phyloP scores from a whole-genome alignment of 92 coral and sea anemone genomes.

The Galaxea fascicularis region DNA sequence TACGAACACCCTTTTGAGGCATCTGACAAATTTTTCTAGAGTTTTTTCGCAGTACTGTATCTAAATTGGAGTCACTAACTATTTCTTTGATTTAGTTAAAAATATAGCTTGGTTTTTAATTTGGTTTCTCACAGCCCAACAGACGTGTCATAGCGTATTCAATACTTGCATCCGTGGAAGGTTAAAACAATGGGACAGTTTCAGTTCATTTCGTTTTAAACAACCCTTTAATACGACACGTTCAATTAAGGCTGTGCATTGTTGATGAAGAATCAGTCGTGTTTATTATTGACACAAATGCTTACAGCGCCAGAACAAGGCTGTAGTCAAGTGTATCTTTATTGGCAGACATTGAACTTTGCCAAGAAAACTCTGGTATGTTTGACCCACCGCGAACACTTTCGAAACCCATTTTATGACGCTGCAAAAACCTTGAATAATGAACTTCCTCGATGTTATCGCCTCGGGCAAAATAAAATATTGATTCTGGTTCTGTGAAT shows the following conservation, averaged over 20 bases:
- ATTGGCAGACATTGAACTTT: neutral
- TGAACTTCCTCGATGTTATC: neutral
- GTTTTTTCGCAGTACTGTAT: neutral
- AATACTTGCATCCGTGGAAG: neutral
- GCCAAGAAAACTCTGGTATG: neutral
- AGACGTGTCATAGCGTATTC: neutral
- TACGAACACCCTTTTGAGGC: neutral
- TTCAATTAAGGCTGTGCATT: constrained; percentile 19
- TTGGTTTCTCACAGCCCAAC: neutral
- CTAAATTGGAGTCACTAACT: too few relatives aligned
- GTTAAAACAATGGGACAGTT: neutral
- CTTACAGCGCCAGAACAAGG: neutral
- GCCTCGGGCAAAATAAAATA: constrained; percentile 13
- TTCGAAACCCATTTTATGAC: too few relatives aligned
- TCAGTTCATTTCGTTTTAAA: constrained; percentile 8
- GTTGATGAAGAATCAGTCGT: constrained; percentile 6
- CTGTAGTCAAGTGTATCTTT: neutral
- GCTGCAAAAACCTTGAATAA: neutral
- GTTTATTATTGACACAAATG: neutral
- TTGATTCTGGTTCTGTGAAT: neutral
- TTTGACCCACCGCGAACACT: neutral
- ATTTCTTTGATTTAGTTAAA: neutral
- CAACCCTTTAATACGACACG: neutral
- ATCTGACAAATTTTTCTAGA: too few relatives aligned
- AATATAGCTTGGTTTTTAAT: neutral